A percentile compares a stretch with the other conserved stretches of the same genome.
Evolutionary conservation across 2,797 vertebrate species (phyloP).

Genomic region (Characodon lateralis): DNA sequence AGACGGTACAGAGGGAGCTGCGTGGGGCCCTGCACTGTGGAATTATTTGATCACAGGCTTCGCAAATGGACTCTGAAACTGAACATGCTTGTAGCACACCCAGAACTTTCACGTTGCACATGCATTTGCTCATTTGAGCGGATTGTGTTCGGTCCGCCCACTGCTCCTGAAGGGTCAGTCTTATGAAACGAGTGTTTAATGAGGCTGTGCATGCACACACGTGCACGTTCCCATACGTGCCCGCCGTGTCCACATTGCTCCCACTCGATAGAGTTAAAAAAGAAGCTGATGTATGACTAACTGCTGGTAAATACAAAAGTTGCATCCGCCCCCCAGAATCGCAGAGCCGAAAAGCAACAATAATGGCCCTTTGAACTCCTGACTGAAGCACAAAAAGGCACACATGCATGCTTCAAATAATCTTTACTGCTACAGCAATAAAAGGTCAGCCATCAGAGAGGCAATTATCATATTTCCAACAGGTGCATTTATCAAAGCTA

Average conservation of each 20-base stretch:
- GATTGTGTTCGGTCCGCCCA: slow-evolving; percentile 70
- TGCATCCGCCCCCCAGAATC: slow-evolving; percentile 51
- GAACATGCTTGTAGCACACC: slow-evolving; percentile 20
- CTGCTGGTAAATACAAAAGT: slow-evolving; percentile 68
- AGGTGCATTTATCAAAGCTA: slow-evolving; percentile 69
- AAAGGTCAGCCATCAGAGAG: slow-evolving; percentile 67
- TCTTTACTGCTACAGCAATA: slow-evolving; percentile 52
- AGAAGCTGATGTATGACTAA: slow-evolving; percentile 75
- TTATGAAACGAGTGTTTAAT: slow-evolving; percentile 75
- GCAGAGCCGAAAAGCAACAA: slow-evolving; percentile 43
- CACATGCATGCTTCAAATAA: slow-evolving; percentile 53
- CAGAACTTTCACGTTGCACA: slow-evolving; percentile 60
- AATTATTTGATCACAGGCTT: slow-evolving; percentile 48
- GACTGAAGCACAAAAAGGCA: slow-evolving; percentile 26
- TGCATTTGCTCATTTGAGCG: slow-evolving; percentile 67
- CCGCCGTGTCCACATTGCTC: slow-evolving; percentile 49
- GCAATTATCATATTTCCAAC: slow-evolving; percentile 76
- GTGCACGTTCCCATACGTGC: slow-evolving; percentile 30
- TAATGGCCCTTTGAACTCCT: slow-evolving; percentile 50
- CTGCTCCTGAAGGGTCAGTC: slow-evolving; percentile 71
- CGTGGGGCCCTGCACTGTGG: slow-evolving; percentile 30
- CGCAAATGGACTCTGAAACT: slow-evolving; percentile 33
- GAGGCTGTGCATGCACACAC: slow-evolving; percentile 51
- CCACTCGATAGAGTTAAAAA: slow-evolving; percentile 71
- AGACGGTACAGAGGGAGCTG: slow-evolving; percentile 20